Evolutionary conservation across 2,797 vertebrate species (phyloP).

Genomic region (Gila robusta): DNA sequence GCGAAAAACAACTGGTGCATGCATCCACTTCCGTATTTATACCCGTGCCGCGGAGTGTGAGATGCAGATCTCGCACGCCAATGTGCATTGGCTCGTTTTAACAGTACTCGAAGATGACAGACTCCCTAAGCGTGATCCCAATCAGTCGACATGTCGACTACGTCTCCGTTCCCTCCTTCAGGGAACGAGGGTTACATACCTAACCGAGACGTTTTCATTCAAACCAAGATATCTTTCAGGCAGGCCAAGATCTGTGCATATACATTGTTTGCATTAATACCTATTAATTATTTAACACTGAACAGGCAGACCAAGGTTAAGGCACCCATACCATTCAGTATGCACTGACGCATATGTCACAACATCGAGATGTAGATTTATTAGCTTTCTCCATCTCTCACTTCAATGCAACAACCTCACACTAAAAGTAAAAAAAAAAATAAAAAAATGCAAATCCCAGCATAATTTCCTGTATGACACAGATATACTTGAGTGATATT

Average conservation of each 20-base stretch:
- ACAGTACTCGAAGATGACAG: no score
- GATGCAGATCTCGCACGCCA: no score
- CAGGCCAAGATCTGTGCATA: neutral
- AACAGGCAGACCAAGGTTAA: slow-evolving; percentile 29
- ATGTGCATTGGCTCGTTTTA: no score
- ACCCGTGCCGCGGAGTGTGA: no score
- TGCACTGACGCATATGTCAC: neutral
- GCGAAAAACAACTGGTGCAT: no score
- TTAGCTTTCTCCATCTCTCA: neutral
- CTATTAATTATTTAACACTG: slow-evolving; percentile 32
- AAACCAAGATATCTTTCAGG: neutral
- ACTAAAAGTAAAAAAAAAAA: neutral
- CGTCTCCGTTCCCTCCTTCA: no score
- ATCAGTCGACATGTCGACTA: no score
- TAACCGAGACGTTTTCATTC: neutral
- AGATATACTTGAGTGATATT: slow-evolving; percentile 37
- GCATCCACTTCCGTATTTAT: no score
- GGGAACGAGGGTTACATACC: no score
- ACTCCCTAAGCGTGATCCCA: no score
- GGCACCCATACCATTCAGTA: neutral
- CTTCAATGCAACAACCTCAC: neutral
- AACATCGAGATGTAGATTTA: slow-evolving; percentile 6
- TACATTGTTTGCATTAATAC: slow-evolving; percentile 13
- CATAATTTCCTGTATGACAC: slow-evolving; percentile 9
- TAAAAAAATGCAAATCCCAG: neutral